Evolutionary conservation across 2,888 invertebrate genomes (phyloP), one percentile per base, ranked within the genome.

Genomic region (Lepidonotus clava): DNA sequence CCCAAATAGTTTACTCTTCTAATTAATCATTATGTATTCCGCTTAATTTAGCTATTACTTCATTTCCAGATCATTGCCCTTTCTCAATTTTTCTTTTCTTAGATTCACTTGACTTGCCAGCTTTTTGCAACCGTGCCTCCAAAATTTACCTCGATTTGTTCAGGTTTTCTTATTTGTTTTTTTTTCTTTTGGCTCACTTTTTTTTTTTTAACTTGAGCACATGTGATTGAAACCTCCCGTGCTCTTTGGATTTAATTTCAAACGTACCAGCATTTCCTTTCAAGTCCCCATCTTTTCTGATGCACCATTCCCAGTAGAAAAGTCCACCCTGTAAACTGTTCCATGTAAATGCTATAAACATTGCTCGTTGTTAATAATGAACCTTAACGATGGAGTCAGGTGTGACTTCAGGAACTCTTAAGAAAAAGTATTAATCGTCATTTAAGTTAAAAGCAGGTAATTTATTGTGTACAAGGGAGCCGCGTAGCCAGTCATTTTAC

Each of bases 151-250:
- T 71, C 21, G n/a, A 6, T 34, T 36, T n/a, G 5, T 71, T 11
- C 71, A 36, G 34, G 71, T 71, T 71, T 32, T 32, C 56, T n/a
- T 56, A 5, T n/a, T 5, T 56, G 8, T 56, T n/a, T 56, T 66
- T 66, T 8, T 32, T 66, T 61, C 28, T 24, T 24, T 61, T 61
- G 24, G 61, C 28, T 61, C 24, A 28, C 61, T n/a, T 11, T 8
- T 66, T 2, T 36, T 71, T 71, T 6, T 11, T 34, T 38, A n/a
- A 21, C 1, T 11, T 71, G 71, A 71, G 71, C 71, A 71, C 71
- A 21, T 71, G 71, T 71, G 71, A 71, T 71, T 71, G 71, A 71
- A 71, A 71, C 71, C 71, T 71, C 11, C 34, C 36, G 71, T 71
- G 71, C 71, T 71, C 71, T 36, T 18, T 6, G n/a, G n/a, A 71